Evolutionary conservation across 92 coral and sea anemone genomes (phyloP), one percentile per base, ranked within the genome.

Genomic region (Bergia sp.): DNA sequence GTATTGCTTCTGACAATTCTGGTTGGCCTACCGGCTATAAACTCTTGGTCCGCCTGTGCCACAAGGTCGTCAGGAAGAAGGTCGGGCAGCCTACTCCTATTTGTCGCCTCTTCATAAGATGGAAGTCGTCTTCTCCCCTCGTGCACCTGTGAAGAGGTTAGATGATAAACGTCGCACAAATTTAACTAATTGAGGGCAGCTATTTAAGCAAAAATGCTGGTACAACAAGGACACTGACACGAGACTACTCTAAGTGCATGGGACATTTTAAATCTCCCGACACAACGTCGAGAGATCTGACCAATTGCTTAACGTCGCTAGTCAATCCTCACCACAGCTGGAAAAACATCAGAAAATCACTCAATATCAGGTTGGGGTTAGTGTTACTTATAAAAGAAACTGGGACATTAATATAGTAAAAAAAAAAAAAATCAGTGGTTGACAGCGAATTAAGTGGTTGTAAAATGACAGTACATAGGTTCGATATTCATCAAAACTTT

Each of bases 21-120:
- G 64, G 87, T 44, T 7, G 78, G 43, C 79, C 87, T 72, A 47
- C 79, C 47, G 5, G 77, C 64, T 37, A 66, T 29, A 84, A 69
- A 71, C 45, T 84, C 87, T 37, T 84, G 65, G 79, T 84, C 77
- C 13, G 65, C 87, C 79, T 84, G 87, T 47, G 87, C 79, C 37
- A 90, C 86, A 3, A 88, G 47, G 69, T 93, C 90, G 23, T 91
- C 95, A 21, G 93, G 96, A 42, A 95, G 92, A 5, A 95, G 94
- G 71, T 95, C 98, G 5, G 98, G 98, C 76, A 95, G 88, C 77
- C 91, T 93, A 55, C 85, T 89, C 44, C 94, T 92, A 79, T 95
- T 91, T 5, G 91, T 76, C 23, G 98, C 94, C 67, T 95, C 98
- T 39, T 92, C 96, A 40, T 95, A 95, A 3, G 98, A 95, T 0